phyloP scores from a whole-genome alignment of 2,797 vertebrate species.

The Aplochiton taeniatus region DNA sequence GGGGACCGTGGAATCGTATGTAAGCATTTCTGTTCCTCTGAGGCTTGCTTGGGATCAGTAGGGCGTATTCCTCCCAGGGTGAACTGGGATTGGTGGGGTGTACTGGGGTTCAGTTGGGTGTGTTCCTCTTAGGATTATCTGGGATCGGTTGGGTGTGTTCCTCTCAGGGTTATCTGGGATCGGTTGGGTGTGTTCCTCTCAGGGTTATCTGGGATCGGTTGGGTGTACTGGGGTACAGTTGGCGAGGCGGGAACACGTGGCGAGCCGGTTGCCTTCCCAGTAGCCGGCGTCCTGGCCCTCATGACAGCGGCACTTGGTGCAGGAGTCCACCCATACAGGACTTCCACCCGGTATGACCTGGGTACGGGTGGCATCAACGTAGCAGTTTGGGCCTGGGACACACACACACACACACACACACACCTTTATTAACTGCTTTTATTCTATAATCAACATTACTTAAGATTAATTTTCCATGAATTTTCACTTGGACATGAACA shows the following conservation, averaged over 20 bases:
- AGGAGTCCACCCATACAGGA: conserved; percentile 79
- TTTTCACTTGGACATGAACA: no score
- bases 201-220: conserved; percentile 11
- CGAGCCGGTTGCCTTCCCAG: conserved; percentile 86
- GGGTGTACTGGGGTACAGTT: conserved; percentile 66
- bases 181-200: conserved; percentile 48
- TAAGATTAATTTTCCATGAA: no score
- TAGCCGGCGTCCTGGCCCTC: conserved; percentile 83
- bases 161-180: conserved; percentile 15
- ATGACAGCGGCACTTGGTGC: conserved; percentile 83
- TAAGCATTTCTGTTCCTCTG: no score
- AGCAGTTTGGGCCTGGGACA: conserved; percentile 84
- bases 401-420: neutral
- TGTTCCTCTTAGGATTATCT: no score
- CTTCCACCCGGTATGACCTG: conserved; percentile 79
- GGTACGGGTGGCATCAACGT: conserved; percentile 67
- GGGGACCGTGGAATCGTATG: no score
- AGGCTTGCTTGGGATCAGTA: no score
- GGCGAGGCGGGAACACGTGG: conserved; percentile 75
- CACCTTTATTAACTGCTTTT: no score
- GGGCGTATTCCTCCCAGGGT: no score
- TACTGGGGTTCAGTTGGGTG: no score
- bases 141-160: no score
- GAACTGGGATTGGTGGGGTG: no score
- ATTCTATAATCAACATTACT: no score